Evolutionary conservation across 2,113 vertebrate species (phyloP).

Genomic region (Emydocephalus ijimae): DNA sequence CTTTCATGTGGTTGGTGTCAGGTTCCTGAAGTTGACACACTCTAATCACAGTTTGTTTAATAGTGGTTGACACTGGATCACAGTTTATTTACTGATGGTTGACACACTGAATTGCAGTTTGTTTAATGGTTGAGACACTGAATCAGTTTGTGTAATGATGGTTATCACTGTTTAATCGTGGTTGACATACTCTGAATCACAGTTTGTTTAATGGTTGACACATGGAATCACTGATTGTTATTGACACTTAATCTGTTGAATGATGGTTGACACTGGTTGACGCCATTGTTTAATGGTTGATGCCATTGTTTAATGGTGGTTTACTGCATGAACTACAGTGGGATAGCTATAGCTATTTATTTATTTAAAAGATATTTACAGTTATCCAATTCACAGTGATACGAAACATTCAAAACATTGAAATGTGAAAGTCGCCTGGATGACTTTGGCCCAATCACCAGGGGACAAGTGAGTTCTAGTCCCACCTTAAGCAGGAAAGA

Average conservation of each 20-base stretch:
- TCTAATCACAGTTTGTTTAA: not conserved
- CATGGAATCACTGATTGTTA: too few species aligned
- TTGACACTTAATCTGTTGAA: not conserved
- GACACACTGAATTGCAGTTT: too few species aligned
- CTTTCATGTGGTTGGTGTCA: not conserved
- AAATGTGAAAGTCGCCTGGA: not conserved
- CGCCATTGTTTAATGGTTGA: too few species aligned
- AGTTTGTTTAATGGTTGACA: not conserved
- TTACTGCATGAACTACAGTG: not conserved
- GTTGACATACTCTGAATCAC: too few species aligned
- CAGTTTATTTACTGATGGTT: too few species aligned
- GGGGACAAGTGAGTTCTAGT: not conserved
- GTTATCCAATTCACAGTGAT: too few species aligned
- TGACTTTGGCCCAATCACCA: not conserved
- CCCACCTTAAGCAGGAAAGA: not conserved
- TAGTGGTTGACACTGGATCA: not conserved
- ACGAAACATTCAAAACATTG: not conserved
- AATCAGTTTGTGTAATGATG: too few species aligned
- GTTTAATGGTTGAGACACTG: too few species aligned
- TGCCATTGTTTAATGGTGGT: not conserved
- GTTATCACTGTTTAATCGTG: too few species aligned
- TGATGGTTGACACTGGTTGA: not conserved
- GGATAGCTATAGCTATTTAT: not conserved
- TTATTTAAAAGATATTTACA: not conserved
- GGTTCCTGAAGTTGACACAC: not conserved